Evolutionary conservation across 1,140 invertebrate species (phyloP).

Genomic region (Acromyrmex heyeri): DNA sequence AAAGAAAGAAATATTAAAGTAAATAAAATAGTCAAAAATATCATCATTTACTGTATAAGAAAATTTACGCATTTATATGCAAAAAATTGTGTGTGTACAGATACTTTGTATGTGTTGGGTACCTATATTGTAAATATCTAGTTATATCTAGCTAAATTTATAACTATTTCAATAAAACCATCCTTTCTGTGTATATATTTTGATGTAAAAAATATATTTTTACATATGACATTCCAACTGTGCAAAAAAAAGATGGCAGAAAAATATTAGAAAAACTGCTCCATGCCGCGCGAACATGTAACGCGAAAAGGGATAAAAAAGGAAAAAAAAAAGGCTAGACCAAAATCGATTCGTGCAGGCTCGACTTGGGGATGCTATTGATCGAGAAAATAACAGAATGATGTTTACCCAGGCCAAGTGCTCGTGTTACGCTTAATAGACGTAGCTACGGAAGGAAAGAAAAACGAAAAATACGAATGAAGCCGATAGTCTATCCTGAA

Average conservation of each 20-base stretch:
- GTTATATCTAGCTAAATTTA: no score
- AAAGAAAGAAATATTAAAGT: background rate
- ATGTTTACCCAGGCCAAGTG: slow-evolving; percentile 29
- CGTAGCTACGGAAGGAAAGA: background rate
- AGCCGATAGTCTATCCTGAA: background rate
- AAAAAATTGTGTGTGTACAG: background rate
- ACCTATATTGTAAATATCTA: no score
- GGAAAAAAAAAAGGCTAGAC: background rate
- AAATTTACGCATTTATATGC: background rate
- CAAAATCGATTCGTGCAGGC: slow-evolving; percentile 12
- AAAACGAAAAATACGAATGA: slow-evolving; percentile 24
- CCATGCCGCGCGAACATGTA: background rate
- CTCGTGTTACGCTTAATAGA: slow-evolving; percentile 22
- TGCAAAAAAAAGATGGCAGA: background rate
- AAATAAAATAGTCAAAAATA: background rate
- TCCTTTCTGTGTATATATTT: background rate
- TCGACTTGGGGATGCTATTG: slow-evolving; percentile 18
- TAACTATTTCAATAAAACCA: no score
- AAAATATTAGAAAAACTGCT: slow-evolving; percentile 10
- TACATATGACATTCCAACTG: background rate
- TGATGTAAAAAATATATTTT: background rate
- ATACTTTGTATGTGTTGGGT: no score
- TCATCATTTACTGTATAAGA: background rate
- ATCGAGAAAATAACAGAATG: slow-evolving; percentile 30
- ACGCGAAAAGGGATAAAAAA: background rate